Evolutionary conservation across 2,797 vertebrate species (phyloP).

Genomic region (Microctenopoma stevenorrisi): DNA sequence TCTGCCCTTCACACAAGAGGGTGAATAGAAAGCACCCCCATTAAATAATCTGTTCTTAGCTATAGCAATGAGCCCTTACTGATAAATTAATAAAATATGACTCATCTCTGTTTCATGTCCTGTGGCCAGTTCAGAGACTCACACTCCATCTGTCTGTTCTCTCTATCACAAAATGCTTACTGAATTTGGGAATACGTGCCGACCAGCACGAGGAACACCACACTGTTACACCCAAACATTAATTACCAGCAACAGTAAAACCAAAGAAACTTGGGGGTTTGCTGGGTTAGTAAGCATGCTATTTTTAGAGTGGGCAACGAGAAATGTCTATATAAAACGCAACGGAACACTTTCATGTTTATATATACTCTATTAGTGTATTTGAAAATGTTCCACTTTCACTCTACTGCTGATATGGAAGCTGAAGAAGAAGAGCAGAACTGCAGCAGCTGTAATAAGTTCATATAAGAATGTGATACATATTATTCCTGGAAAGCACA

Average conservation of each 20-base stretch:
- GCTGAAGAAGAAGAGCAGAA: slow-evolving; percentile 22
- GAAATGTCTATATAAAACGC: neutral
- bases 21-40: no score
- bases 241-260: slow-evolving; percentile 67
- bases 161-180: neutral
- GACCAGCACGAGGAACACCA: slow-evolving; percentile 38
- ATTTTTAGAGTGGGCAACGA: slow-evolving; percentile 28
- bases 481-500: slow-evolving; percentile 21
- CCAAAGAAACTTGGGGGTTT: slow-evolving; percentile 47
- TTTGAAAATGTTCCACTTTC: slow-evolving; percentile 7
- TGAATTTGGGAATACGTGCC: slow-evolving; percentile 11
- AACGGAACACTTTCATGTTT: neutral
- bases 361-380: neutral
- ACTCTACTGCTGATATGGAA: slow-evolving; percentile 41
- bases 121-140: slow-evolving; percentile 23
- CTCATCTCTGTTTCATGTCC: neutral
- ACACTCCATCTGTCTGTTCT: slow-evolving; percentile 10
- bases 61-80: no score
- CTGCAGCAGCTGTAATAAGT: slow-evolving; percentile 30
- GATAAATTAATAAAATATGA: no score
- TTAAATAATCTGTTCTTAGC: no score
- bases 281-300: neutral
- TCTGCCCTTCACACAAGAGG: no score
- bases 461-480: slow-evolving; percentile 10
- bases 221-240: slow-evolving; percentile 45